Evolutionary conservation across 2,113 vertebrate genomes (phyloP).

Genomic region (Mastomys natalensis): DNA sequence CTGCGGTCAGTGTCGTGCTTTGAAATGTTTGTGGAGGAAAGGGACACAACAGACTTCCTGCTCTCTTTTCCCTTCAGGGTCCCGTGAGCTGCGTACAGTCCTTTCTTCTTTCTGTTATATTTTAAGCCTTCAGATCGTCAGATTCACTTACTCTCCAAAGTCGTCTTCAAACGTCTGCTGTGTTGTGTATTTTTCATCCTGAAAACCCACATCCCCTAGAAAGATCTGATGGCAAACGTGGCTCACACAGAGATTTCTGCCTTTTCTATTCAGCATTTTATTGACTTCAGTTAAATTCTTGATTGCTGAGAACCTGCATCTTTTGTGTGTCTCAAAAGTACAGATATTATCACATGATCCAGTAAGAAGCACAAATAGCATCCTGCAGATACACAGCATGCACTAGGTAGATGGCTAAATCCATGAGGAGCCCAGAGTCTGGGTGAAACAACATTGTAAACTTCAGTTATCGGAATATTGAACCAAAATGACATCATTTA

Average conservation of each 20-base stretch:
- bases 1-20: constrained; percentile 34
- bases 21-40: constrained; percentile 35
- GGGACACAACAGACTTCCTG: not conserved
- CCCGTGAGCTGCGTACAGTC: not conserved
- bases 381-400: not conserved
- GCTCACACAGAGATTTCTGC: not conserved
- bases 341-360: not conserved
- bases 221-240: not conserved
- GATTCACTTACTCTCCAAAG: not conserved
- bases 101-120: constrained; percentile 23
- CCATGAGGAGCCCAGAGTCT: too few relatives aligned
- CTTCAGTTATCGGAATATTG: not conserved
- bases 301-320: not conserved
- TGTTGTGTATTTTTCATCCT: not conserved
- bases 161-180: not conserved
- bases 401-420: not conserved
- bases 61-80: not conserved
- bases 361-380: not conserved
- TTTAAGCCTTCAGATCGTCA: not conserved
- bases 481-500: not conserved
- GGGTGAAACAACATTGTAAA: not conserved
- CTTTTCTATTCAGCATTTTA: constrained; percentile 27
- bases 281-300: constrained; percentile 34
- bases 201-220: not conserved
- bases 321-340: constrained; percentile 20